These are phyloP conservation scores for Oreotrochilus melanogaster DNA, from an alignment of 2,113 vertebrate species.

Conservation along the genomic window DNA sequence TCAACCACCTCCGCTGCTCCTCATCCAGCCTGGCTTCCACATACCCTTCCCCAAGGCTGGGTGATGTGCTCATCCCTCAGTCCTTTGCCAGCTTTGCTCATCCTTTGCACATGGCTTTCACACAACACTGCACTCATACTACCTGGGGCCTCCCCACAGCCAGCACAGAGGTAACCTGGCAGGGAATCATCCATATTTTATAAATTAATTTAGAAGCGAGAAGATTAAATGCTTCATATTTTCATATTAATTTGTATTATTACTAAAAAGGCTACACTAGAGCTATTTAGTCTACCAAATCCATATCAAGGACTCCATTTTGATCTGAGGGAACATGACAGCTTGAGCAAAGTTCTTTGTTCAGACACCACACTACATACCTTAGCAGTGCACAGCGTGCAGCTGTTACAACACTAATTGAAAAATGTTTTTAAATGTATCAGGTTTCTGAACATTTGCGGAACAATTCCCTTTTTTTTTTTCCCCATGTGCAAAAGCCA, in stretches of 20 bases:
- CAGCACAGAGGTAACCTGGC: neutral
- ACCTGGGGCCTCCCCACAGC: neutral
- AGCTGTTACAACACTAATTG: constrained; percentile 71
- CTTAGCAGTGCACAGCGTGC: neutral
- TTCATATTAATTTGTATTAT: constrained; percentile 12
- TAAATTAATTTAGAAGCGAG: constrained; percentile 7
- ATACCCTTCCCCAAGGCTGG: neutral
- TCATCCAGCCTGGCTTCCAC: neutral
- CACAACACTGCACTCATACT: neutral
- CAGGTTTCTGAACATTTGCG: neutral
- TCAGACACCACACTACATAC: constrained; percentile 51
- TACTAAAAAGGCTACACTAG: neutral
- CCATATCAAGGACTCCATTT: constrained; percentile 6
- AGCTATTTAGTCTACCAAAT: constrained; percentile 29
- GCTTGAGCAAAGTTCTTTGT: constrained; percentile 65
- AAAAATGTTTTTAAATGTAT: constrained; percentile 69
- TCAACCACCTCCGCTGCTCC: neutral
- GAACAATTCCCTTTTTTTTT: neutral
- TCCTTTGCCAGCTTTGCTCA: neutral
- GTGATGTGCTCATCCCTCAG: neutral
- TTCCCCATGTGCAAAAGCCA: neutral
- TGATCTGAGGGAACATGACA: constrained; percentile 57
- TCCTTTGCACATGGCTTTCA: fast-evolving
- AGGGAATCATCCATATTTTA: constrained; percentile 12
- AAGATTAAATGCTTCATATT: neutral